Evolutionary conservation across 2,113 vertebrate species (phyloP).

Genomic region (Myotis yumanensis): DNA sequence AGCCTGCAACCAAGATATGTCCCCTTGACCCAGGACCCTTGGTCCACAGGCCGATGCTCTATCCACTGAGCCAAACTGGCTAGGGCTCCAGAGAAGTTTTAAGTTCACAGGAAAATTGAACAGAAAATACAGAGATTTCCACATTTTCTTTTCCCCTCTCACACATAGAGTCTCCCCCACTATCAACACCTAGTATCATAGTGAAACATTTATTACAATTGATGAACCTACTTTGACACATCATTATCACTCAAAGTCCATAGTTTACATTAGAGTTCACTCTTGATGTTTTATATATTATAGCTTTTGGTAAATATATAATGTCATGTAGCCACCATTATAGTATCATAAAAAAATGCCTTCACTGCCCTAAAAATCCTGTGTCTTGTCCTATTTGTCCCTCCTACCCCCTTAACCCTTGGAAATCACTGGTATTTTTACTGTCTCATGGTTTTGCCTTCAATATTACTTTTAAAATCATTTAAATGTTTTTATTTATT

Average conservation of each 20-base stretch:
- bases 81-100: neutral
- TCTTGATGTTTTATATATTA: neutral
- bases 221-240: neutral
- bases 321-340: neutral
- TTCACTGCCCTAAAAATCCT: neutral
- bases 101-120: neutral
- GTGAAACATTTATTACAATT: neutral
- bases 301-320: neutral
- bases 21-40: too few species aligned
- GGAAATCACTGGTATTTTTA: neutral
- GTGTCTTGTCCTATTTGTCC: neutral
- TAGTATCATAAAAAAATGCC: neutral
- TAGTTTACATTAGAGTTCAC: neutral
- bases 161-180: accelerated
- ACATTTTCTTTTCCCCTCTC: too few species aligned
- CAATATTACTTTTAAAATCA: neutral
- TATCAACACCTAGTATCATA: neutral
- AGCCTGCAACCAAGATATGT: too few species aligned
- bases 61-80: too few species aligned
- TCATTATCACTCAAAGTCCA: neutral
- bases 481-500: neutral
- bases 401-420: neutral
- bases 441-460: neutral
- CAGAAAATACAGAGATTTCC: neutral
- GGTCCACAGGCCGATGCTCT: too few species aligned